These are phyloP conservation scores for Benitochromis conjunctus DNA, from an alignment of 2,113 vertebrate species.

Conservation along the genomic window DNA sequence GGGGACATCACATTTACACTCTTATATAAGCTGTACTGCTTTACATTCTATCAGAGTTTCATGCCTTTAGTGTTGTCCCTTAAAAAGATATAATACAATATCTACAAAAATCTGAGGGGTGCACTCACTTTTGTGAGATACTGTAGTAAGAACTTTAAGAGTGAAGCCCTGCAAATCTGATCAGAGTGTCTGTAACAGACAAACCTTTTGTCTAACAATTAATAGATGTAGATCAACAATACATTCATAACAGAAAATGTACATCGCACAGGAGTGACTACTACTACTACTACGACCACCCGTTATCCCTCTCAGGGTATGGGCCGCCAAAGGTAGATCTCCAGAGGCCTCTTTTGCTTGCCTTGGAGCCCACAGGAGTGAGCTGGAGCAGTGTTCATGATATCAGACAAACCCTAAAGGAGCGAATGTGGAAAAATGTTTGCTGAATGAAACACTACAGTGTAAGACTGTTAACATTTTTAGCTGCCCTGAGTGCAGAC, in stretches of 20 bases:
- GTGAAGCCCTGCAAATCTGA: background rate
- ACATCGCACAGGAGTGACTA: background rate
- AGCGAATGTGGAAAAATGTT: background rate
- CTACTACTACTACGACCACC: rapidly evolving
- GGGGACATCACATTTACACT: no score
- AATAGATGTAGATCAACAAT: background rate
- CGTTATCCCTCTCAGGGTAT: background rate
- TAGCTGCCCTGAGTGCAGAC: constrained; percentile 74
- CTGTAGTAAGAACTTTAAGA: background rate
- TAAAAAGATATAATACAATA: no score
- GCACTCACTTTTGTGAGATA: no score
- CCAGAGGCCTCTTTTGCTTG: background rate
- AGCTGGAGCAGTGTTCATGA: background rate
- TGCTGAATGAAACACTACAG: background rate
- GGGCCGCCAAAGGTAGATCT: rapidly evolving
- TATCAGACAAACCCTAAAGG: background rate
- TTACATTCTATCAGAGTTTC: no score
- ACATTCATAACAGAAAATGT: background rate
- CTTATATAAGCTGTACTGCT: no score
- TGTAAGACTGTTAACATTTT: constrained; percentile 66
- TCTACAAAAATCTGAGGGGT: no score
- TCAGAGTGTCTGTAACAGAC: background rate
- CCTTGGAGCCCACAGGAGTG: rapidly evolving
- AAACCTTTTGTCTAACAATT: background rate
- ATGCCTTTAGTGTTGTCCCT: no score